A percentile compares a stretch with the other conserved stretches of the same genome.
Evolutionary conservation across 64 coral and sea anemone genomes (phyloP).

Genomic region (Montipora capricornis): DNA sequence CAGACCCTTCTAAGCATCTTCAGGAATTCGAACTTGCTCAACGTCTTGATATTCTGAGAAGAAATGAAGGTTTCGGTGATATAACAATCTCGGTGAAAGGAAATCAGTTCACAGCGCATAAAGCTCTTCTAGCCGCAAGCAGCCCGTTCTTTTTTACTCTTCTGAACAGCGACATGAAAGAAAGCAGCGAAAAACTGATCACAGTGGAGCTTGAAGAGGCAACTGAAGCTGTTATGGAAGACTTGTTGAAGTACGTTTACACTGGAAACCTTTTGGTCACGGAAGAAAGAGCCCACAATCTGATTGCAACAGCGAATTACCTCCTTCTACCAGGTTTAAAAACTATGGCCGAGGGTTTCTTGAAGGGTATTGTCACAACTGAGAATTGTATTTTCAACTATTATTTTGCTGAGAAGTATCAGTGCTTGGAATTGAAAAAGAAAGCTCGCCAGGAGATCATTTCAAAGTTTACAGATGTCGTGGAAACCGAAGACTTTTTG

Average conservation of each 20-base stretch:
- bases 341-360: slow-evolving; percentile 39
- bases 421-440: slow-evolving; percentile 40
- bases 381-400: slow-evolving; percentile 59
- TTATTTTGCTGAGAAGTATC: slow-evolving; percentile 57
- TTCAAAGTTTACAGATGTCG: slow-evolving; percentile 55
- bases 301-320: slow-evolving; percentile 66
- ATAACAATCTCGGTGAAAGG: slow-evolving; percentile 60
- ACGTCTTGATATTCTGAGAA: background rate
- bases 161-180: slow-evolving; percentile 17
- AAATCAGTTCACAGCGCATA: slow-evolving; percentile 50
- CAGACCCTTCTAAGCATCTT: background rate
- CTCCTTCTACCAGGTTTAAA: slow-evolving; percentile 66
- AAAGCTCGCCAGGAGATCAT: slow-evolving; percentile 36
- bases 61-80: slow-evolving; percentile 45
- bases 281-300: slow-evolving; percentile 47
- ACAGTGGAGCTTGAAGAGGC: slow-evolving; percentile 47
- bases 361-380: slow-evolving; percentile 20
- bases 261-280: slow-evolving; percentile 47
- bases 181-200: slow-evolving; percentile 20
- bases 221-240: slow-evolving; percentile 6
- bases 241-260: slow-evolving; percentile 65
- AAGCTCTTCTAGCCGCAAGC: slow-evolving; percentile 59
- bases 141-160: slow-evolving; percentile 50
- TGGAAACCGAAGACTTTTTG: slow-evolving; percentile 62
- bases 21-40: background rate